Base-by-base conservation (phyloP, 30 jellyfish, hydroid and myxozoan species). In the Haliclystus octoradiatus region DNA sequence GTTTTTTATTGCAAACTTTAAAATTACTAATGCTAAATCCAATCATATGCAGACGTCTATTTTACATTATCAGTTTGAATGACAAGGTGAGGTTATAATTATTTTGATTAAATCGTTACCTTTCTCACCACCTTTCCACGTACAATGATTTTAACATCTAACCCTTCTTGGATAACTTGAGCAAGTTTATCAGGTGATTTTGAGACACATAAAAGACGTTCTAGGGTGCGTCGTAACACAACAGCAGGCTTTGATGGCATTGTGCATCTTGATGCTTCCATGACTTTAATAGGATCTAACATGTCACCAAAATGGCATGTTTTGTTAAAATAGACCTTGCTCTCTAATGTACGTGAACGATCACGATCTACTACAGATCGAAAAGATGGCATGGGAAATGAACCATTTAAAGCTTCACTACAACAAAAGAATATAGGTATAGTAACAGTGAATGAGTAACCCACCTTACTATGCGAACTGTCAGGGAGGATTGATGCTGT, bases 111-210 rank as follows among this genome's bases (percentile, higher is more conserved):
- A n/a, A n/a, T n/a, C n/a, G n/a, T 15, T 32, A 86, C 96, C 94
- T 86, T 86, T 74, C 79, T 85, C 33, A 86, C 65, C 46, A 86
- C 93, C 63, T 86, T 86, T 28, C 89, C 79, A 40, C 57, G 57
- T 9, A 40, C 57, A 40, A 40, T 40, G 14, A 40, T 9, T 40
- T 40, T 40, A 5, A 19, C 14, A 5, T 40, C 57, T 19, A 40
- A 5, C 14, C 57, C 57, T 40, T 40, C 57, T 40, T 40, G 57
- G 19, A 40, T 40, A 40, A 40, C 57, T 40, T 40, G 57, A 5
- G 57, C 57, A 9, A 40, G 57, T 40, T 19, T 40, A 9, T 40
- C 57, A 19, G 57, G 57, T 19, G 57, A 40, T 40, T 40, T 40
- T 40, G 57, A 40, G 19, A 40, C 57, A 19, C 57, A 40, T 19